These are phyloP conservation scores for Melanchra persicariae DNA, from an alignment of 2,888 invertebrate species.

Conservation along the genomic window DNA sequence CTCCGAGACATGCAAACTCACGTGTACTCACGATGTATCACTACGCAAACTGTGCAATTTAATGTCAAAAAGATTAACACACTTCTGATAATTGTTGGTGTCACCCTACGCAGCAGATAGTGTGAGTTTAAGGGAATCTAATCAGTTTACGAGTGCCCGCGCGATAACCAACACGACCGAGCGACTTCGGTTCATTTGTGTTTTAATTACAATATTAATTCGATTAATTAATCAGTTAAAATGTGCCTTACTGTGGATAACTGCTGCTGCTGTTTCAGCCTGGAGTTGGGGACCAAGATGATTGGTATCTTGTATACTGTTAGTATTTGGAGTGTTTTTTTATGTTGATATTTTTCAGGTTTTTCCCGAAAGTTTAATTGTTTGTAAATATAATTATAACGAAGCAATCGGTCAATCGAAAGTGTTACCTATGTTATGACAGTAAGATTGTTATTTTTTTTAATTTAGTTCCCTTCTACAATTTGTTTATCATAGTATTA, in stretches of 20 bases:
- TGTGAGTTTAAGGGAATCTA: constrained; percentile 56
- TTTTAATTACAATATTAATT: constrained; percentile 33
- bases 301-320: constrained; percentile 74
- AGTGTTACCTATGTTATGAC: neutral
- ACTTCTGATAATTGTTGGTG: constrained; percentile 48
- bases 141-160: constrained; percentile 61
- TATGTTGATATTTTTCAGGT: neutral
- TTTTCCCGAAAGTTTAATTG: neutral
- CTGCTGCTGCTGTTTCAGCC: constrained; percentile 75
- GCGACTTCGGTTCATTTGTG: constrained; percentile 11
- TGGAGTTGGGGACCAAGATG: constrained; percentile 75
- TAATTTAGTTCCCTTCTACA: neutral
- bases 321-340: constrained; percentile 52
- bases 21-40: neutral
- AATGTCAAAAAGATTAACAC: constrained; percentile 46
- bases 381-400: constrained; percentile 20
- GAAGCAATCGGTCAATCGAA: neutral
- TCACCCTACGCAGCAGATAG: constrained; percentile 59
- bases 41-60: constrained; percentile 3
- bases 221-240: constrained; percentile 25
- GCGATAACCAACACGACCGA: constrained; percentile 30
- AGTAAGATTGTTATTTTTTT: neutral
- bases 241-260: constrained; percentile 74
- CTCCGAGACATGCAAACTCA: neutral
- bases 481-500: no score